Evolutionary conservation across 1,140 invertebrate genomes (phyloP), one percentile per base, ranked within the genome.

Genomic region (Plutomurus gul): DNA sequence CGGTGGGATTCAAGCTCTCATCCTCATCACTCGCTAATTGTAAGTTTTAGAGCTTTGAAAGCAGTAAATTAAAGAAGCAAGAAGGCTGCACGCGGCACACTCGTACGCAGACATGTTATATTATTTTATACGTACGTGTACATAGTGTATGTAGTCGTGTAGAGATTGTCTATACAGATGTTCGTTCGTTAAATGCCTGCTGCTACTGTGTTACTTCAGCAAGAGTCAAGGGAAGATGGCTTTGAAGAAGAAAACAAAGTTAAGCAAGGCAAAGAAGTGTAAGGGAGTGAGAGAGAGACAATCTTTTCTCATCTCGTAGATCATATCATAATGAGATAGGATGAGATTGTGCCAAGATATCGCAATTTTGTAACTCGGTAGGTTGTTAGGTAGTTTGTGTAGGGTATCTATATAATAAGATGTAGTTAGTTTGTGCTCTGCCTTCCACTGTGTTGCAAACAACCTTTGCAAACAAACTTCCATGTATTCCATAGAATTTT

Each of bases 291-390:
- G 56, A 65, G 56, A 27, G 56, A 65, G 56, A 65, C 56, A 65
- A 65, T 65, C 56, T 65, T 65, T 65, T 65, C 39, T 72, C 70
- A 40, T 72, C 70, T 72, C 70, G 36, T 39, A 43, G 70, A 40
- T 72, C 70, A 72, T 72, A 72, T 40, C 39, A 43, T 40, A 43
- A 72, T 72, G 70, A 72, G 70, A 72, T 70, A 30, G 27, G 60
- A 70, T 72, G 70, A 72, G 70, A 72, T 72, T 72, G 70, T 72
- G 70, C 39, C 70, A 43, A 65, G 56, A 65, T 65, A 65, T 65
- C 36, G 56, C 56, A 65, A 65, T 65, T 65, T 65, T 30, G 30
- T 65, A 65, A 65, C 56, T 65, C 36, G 56, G 56, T 36, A 33
- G 30, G 30, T 65, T 65, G 56, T 65, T 56, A 27, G 56, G 16